Conservation (phyloP, 2,113 vertebrate species). For the Cyprinodon tularosa region DNA sequence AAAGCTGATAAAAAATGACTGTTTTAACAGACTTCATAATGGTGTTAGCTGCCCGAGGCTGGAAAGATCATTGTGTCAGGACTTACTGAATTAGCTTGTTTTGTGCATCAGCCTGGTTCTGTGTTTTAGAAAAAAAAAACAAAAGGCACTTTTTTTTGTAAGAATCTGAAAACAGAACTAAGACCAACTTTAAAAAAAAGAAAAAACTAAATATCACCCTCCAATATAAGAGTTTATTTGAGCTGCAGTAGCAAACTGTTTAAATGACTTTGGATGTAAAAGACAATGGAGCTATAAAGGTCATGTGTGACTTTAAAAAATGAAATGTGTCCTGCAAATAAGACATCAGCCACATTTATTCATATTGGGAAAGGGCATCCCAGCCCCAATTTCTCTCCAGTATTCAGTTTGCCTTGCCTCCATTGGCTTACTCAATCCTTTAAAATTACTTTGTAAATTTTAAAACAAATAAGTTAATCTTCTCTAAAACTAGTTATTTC, state of each 20-base stretch:
- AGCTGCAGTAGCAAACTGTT: not conserved
- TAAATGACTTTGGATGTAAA: constrained; percentile 17
- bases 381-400: not conserved
- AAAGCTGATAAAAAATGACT: not conserved
- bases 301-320: constrained; percentile 34
- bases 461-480: not conserved
- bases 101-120: not conserved
- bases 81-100: not conserved
- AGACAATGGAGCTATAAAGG: constrained; percentile 34
- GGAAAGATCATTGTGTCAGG: not conserved
- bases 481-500: not conserved
- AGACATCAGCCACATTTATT: constrained; percentile 17
- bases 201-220: not conserved
- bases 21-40: not conserved
- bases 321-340: constrained; percentile 1
- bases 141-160: not conserved
- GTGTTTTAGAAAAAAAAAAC: not conserved
- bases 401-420: constrained; percentile 19
- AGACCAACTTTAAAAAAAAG: not conserved
- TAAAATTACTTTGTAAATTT: not conserved
- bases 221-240: not conserved
- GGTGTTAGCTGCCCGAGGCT: not conserved
- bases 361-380: constrained; percentile 37
- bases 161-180: not conserved
- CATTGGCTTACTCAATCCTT: constrained; percentile 6